Conservation (phyloP, 1,140 invertebrate genomes). For the Patella vulgata region DNA sequence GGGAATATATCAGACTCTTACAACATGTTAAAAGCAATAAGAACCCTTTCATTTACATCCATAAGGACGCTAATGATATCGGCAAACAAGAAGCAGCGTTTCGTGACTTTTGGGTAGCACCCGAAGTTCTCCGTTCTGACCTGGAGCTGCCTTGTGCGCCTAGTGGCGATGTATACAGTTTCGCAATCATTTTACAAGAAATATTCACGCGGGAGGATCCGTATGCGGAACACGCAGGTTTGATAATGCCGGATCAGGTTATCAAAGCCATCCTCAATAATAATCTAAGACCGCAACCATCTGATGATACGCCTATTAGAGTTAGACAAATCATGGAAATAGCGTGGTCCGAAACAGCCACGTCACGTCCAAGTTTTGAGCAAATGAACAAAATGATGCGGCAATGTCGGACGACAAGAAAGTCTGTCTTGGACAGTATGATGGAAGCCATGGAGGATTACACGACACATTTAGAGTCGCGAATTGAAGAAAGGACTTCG, state of each 20-base stretch:
- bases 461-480: slow-evolving; percentile 35
- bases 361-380: slow-evolving; percentile 31
- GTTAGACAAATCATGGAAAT: slow-evolving; percentile 44
- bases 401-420: slow-evolving; percentile 16
- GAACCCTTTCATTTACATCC: slow-evolving; percentile 4
- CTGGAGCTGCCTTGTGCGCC: slow-evolving; percentile 18
- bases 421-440: slow-evolving; percentile 47
- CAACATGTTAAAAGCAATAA: slow-evolving; percentile 5
- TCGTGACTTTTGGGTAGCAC: slow-evolving; percentile 44
- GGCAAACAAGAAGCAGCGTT: slow-evolving; percentile 6
- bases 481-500: slow-evolving; percentile 23
- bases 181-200: slow-evolving; percentile 46
- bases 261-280: slow-evolving; percentile 35
- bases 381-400: slow-evolving; percentile 27
- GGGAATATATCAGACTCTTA: slow-evolving; percentile 41
- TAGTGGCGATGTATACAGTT: slow-evolving; percentile 44
- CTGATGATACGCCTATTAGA: slow-evolving; percentile 23
- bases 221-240: slow-evolving; percentile 38
- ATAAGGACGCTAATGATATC: slow-evolving; percentile 6
- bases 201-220: slow-evolving; percentile 46
- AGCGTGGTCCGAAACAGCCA: slow-evolving; percentile 40
- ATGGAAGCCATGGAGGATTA: slow-evolving; percentile 53
- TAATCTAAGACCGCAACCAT: slow-evolving; percentile 34
- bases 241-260: slow-evolving; percentile 28
- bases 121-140: slow-evolving; percentile 40